Percentiles rank a stretch among this genome's conserved stretches.
Evolutionary conservation across 1,140 invertebrate genomes (phyloP).

Genomic region (Bombus picipes): DNA sequence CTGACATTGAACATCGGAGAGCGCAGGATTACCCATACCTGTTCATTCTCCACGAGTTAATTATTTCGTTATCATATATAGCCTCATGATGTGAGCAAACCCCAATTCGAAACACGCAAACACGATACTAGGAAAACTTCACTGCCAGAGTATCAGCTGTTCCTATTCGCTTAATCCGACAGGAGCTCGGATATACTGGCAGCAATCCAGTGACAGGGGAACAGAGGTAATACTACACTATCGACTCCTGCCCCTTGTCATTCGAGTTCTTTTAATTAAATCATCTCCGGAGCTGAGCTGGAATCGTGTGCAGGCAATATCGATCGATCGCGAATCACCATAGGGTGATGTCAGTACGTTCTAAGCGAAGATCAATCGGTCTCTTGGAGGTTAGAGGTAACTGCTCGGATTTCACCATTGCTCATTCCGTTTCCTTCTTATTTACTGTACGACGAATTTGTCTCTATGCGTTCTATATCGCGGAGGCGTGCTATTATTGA

Average conservation of each 20-base stretch:
- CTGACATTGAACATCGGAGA: not conserved
- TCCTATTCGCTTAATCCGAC: conserved; percentile 1
- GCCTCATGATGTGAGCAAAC: not conserved
- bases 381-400: no score
- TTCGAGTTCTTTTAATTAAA: conserved; percentile 59
- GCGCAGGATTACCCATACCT: not conserved
- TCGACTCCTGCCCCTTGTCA: conserved; percentile 15
- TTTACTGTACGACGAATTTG: conserved; percentile 14
- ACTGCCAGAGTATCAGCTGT: conserved; percentile 12
- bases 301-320: conserved; percentile 18
- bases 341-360: not conserved
- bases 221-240: conserved; percentile 49
- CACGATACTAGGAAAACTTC: not conserved
- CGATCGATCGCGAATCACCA: conserved; percentile 44
- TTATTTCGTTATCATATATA: not conserved
- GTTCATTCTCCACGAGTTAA: not conserved
- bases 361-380: conserved; percentile 38
- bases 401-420: conserved; percentile 21
- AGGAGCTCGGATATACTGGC: conserved; percentile 13
- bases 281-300: conserved; percentile 38
- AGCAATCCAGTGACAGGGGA: conserved; percentile 36
- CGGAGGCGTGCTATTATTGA: conserved; percentile 65
- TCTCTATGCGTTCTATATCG: not conserved
- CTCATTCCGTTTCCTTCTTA: not conserved
- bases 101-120: not conserved